Evolutionary conservation across 2,113 vertebrate genomes (phyloP).

Genomic region (Oncorhynchus masou): DNA sequence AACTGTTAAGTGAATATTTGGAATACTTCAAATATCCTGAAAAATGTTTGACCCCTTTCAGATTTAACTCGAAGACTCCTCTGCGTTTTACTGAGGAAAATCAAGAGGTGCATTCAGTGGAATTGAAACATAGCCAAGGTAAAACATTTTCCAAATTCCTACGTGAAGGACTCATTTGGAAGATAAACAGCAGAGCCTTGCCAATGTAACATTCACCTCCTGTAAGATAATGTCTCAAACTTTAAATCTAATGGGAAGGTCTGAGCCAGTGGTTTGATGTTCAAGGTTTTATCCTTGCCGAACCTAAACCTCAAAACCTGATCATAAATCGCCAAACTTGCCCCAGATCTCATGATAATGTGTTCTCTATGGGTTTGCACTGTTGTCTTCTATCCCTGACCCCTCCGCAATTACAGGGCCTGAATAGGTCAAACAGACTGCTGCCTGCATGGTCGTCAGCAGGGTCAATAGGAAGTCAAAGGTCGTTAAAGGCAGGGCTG

Average conservation of each 20-base stretch:
- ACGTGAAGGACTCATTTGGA: constrained; percentile 7
- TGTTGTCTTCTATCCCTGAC: constrained; percentile 15
- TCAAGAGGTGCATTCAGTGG: constrained; percentile 17
- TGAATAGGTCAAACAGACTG: not conserved
- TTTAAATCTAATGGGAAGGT: constrained; percentile 1
- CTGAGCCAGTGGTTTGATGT: constrained; percentile 1
- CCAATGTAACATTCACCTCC: constrained; percentile 18
- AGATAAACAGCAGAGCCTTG: constrained; percentile 6
- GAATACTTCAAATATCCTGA: constrained; percentile 11
- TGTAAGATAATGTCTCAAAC: constrained; percentile 31
- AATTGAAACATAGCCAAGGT: constrained; percentile 22
- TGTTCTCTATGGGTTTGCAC: constrained; percentile 5
- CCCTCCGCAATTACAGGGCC: not conserved
- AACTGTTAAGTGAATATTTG: constrained; percentile 22
- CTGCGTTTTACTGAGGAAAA: constrained; percentile 10
- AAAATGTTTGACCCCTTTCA: constrained; percentile 21
- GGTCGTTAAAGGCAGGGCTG: constrained; percentile 20
- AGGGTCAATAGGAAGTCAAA: constrained; percentile 11
- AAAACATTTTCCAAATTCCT: constrained; percentile 41
- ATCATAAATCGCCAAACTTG: not conserved
- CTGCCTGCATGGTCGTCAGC: not conserved
- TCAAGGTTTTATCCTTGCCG: not conserved
- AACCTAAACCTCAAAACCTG: not conserved
- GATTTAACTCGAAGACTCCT: constrained; percentile 34
- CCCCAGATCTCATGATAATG: not conserved